A percentile compares a stretch with the other conserved stretches of the same genome.
These are phyloP conservation scores for Ophiothrix spiculata DNA, from an alignment of 35 echinoderm and acorn worm genomes.

Conservation along the genomic window DNA sequence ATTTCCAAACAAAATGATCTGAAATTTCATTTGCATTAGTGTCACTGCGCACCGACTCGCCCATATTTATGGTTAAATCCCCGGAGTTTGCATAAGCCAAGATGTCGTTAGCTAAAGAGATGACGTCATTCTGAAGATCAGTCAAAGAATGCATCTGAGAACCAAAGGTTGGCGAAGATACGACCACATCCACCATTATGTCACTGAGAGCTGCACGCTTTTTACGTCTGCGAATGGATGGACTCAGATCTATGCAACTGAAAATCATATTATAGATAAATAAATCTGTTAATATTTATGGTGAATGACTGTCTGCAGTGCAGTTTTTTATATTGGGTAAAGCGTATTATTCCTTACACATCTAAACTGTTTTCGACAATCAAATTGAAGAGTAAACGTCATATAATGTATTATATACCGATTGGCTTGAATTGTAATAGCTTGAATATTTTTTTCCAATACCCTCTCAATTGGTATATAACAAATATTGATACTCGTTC, in stretches of 20 bases:
- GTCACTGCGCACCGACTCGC: neutral
- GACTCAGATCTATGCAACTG: neutral
- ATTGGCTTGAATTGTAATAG: too few relatives aligned
- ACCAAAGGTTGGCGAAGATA: neutral
- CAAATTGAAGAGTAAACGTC: too few relatives aligned
- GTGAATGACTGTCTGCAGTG: too few relatives aligned
- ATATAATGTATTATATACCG: too few relatives aligned
- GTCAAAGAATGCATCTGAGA: neutral
- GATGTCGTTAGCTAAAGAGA: neutral
- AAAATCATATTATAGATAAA: too few relatives aligned
- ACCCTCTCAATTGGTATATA: too few relatives aligned
- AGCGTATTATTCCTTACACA: too few relatives aligned
- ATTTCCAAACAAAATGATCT: conserved; percentile 1
- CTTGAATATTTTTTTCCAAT: too few relatives aligned
- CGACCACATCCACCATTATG: conserved; percentile 14
- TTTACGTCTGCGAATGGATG: neutral
- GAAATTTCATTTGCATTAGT: neutral
- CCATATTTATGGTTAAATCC: neutral
- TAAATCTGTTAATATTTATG: too few relatives aligned
- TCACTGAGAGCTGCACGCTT: conserved; percentile 7
- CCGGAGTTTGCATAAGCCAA: neutral
- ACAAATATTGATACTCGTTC: too few relatives aligned
- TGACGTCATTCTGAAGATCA: conserved; percentile 6
- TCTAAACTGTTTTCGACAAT: too few relatives aligned
- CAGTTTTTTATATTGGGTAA: too few relatives aligned